Percentiles rank a stretch among this genome's conserved stretches.
Conservation (phyloP, 2,797 vertebrate species). For the Rhyacichthys aspro region DNA sequence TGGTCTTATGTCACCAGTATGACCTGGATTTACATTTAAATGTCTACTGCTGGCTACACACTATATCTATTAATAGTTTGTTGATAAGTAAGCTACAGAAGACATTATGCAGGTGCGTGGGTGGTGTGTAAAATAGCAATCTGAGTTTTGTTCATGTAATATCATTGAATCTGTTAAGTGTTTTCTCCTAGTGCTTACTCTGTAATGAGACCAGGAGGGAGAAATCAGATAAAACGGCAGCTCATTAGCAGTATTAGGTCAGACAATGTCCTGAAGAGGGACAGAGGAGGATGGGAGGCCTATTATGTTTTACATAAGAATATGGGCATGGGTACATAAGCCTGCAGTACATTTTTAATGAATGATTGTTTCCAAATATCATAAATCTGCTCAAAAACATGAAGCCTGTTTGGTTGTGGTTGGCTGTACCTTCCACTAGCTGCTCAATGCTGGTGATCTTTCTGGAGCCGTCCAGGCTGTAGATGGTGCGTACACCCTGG, state of each 20-base stretch:
- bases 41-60: neutral
- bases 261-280: conserved; percentile 10
- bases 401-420: neutral
- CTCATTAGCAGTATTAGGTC: conserved; percentile 1
- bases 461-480: conserved; percentile 89
- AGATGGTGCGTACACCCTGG: conserved; percentile 96
- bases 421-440: conserved; percentile 89
- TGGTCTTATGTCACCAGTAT: too few relatives aligned
- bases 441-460: conserved; percentile 90
- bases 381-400: neutral
- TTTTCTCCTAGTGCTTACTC: conserved; percentile 3
- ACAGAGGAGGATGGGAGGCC: neutral
- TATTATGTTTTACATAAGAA: too few relatives aligned
- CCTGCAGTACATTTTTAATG: neutral
- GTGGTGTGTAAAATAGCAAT: neutral
- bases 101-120: neutral
- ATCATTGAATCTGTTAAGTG: neutral
- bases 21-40: too few relatives aligned
- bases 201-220: neutral
- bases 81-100: neutral
- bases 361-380: neutral
- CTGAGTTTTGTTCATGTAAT: neutral
- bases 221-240: conserved; percentile 24
- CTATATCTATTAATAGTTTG: neutral
- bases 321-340: neutral